Conservation (phyloP, 1,140 invertebrate species). For the Zaprionus ornatus region DNA sequence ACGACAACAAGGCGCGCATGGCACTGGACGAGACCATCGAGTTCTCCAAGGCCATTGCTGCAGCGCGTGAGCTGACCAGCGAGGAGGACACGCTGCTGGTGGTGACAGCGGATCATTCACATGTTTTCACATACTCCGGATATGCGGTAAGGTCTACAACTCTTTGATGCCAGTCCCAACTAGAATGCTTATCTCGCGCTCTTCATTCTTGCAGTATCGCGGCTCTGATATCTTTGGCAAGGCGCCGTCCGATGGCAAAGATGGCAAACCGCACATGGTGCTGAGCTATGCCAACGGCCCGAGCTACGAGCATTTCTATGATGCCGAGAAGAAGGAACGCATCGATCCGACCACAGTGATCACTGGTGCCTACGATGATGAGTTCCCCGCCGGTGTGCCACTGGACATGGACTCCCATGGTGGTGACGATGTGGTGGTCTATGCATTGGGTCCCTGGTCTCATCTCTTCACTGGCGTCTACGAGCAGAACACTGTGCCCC, state of each 20-base stretch:
- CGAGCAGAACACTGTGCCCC: conserved; percentile 91
- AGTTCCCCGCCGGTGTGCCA: conserved; percentile 85
- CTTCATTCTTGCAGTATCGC: conserved; percentile 69
- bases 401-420: conserved; percentile 87
- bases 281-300: conserved; percentile 90
- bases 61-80: conserved; percentile 85
- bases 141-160: conserved; percentile 84
- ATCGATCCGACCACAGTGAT: conserved; percentile 68
- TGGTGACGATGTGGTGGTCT: conserved; percentile 89
- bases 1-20: conserved; percentile 88
- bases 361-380: conserved; percentile 55
- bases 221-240: conserved; percentile 84
- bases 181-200: background rate
- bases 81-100: conserved; percentile 87
- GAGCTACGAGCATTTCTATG: conserved; percentile 84
- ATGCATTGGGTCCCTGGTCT: conserved; percentile 87
- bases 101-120: conserved; percentile 89
- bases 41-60: conserved; percentile 86
- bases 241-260: conserved; percentile 83
- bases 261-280: conserved; percentile 87
- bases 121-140: conserved; percentile 87
- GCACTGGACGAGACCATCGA: conserved; percentile 88
- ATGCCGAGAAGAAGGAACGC: conserved; percentile 68
- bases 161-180: fast-evolving
- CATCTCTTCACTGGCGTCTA: conserved; percentile 90